phyloP scores from a whole-genome alignment of 2,888 invertebrate genomes.

The Zaprionus lineosus region DNA sequence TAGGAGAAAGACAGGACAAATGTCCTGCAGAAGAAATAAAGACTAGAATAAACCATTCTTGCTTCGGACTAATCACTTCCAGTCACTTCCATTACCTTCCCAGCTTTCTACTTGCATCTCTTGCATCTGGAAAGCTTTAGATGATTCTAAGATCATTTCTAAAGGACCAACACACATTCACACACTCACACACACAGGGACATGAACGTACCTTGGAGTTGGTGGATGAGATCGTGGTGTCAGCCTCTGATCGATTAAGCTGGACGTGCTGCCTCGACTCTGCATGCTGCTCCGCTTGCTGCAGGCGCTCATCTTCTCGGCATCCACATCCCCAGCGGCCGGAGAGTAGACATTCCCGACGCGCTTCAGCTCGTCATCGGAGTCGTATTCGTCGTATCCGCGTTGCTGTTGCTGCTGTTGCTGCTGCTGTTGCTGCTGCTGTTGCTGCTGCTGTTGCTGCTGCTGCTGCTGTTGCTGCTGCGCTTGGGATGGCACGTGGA shows the following conservation, averaged over 20 bases:
- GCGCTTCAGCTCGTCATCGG: conserved; percentile 93
- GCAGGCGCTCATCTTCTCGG: conserved; percentile 89
- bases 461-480: conserved; percentile 47
- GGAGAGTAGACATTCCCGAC: conserved; percentile 89
- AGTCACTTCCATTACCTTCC: too few relatives aligned
- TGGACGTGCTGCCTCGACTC: conserved; percentile 95
- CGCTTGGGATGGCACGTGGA: conserved; percentile 47
- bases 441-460: conserved; percentile 50
- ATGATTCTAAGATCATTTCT: too few relatives aligned
- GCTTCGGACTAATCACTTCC: too few relatives aligned
- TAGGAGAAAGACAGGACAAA: too few relatives aligned
- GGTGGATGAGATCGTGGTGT: conserved; percentile 95
- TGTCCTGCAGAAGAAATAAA: too few relatives aligned
- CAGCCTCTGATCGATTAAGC: conserved; percentile 91
- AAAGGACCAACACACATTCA: too few relatives aligned
- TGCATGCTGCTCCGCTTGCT: conserved; percentile 95
- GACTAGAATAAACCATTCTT: too few relatives aligned
- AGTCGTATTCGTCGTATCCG: conserved; percentile 91
- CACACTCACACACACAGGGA: too few relatives aligned
- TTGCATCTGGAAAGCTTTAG: too few relatives aligned
- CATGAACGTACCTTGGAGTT: conserved; percentile 90
- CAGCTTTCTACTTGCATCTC: too few relatives aligned
- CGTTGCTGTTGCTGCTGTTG: conserved; percentile 84
- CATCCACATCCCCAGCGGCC: conserved; percentile 86
- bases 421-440: conserved; percentile 41